Base-by-base conservation (phyloP, 2,113 vertebrate genomes). In the Hypanus sabinus region DNA sequence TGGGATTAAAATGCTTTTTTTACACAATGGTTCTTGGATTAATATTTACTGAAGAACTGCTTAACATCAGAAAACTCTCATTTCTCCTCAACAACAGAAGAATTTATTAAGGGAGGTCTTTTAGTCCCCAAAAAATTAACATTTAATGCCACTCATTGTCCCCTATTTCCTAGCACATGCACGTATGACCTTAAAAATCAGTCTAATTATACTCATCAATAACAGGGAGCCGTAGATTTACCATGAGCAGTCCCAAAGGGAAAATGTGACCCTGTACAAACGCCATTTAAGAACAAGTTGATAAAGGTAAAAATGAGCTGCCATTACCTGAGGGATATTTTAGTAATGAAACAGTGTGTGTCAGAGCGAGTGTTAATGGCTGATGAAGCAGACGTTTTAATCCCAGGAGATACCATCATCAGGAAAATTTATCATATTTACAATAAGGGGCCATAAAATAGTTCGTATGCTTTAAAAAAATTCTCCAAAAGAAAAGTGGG, bases 391-490 rank as follows among this genome's bases (percentile, higher is more conserved):
- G 96, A 97, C 97, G 96, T 97, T 97, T 97, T 97, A 96, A 97
- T 95, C 97, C 98, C 98, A 97, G 98, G 97, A 98, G 97, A 97
- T 97, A 98, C 97, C 98, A 98, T 98, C 97, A 98, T 97, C 97
- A 97, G 97, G 97, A 98, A 98, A 98, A 98, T 99, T 97, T 98
- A 98, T 98, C 99, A 98, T 98, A 98, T 97, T 97, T 98, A 97
- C 97, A 96, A 96, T 96, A 96, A 97, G 91, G 38, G 36, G 55
- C 46, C 11, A 46, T 7, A 87, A 87, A 87, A 57, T 87, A 27
- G 24, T 73, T 73, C 38, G 24, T 30, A 22, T 55, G n/a, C 85
- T 70, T 73, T 93, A 38, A 73, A 73, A 55, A 73, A 93, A 38
- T 33, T 91, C 65, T 71, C 70, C 65, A 73, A 71, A 92, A 75